These are phyloP conservation scores for Pseudomyrmex flavicornis DNA, from an alignment of 1,140 invertebrate species.

Conservation along the genomic window DNA sequence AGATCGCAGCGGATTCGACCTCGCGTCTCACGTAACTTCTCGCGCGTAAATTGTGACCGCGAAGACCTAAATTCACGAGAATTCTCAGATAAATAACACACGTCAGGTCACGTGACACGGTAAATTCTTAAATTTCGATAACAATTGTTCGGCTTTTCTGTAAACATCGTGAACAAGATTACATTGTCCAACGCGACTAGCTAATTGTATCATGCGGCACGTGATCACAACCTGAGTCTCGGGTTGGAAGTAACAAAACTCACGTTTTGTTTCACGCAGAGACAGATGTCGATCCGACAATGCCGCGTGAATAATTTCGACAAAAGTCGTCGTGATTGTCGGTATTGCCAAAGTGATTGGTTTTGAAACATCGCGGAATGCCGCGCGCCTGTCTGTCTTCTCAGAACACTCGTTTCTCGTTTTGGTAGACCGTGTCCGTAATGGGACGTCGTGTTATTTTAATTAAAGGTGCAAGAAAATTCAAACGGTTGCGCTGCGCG, in stretches of 20 bases:
- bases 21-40: constrained; percentile 38
- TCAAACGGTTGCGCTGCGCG: not conserved
- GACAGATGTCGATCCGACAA: constrained; percentile 25
- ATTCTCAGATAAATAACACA: constrained; percentile 57
- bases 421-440: constrained; percentile 30
- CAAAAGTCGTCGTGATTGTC: not conserved
- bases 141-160: constrained; percentile 67
- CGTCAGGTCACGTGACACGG: constrained; percentile 70
- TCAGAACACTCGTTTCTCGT: not conserved
- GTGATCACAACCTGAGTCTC: constrained; percentile 70
- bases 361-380: not conserved
- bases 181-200: constrained; percentile 69
- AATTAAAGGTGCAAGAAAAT: constrained; percentile 52
- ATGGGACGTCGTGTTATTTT: constrained; percentile 37
- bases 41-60: constrained; percentile 18
- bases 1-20: constrained; percentile 48
- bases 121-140: constrained; percentile 77
- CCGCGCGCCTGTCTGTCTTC: not conserved
- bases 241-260: constrained; percentile 60
- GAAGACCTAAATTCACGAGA: no score
- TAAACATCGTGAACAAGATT: constrained; percentile 66
- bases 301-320: constrained; percentile 16
- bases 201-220: constrained; percentile 73
- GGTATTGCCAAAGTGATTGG: not conserved
- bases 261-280: constrained; percentile 17